Conservation (phyloP, 2,113 vertebrate genomes). For the Calyptommatus sinebrachiatus region DNA sequence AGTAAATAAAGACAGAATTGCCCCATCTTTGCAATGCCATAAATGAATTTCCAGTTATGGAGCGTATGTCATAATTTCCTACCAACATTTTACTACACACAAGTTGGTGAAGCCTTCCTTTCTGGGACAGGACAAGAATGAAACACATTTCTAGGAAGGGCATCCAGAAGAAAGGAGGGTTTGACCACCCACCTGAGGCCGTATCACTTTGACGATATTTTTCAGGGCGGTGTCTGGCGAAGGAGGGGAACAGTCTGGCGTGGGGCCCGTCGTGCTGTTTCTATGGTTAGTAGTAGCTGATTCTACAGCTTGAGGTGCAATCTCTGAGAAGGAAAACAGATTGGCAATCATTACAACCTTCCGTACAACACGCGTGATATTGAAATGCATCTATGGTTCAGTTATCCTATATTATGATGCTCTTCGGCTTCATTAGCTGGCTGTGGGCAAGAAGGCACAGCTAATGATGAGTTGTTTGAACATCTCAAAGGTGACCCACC, state of each 20-base stretch:
- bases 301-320: slow-evolving; percentile 83
- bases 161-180: slow-evolving; percentile 19
- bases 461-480: too few relatives aligned
- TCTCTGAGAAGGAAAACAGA: slow-evolving; percentile 83
- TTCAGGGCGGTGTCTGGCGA: slow-evolving; percentile 96
- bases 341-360: slow-evolving; percentile 55
- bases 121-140: not conserved
- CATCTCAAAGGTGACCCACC: too few relatives aligned
- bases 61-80: slow-evolving; percentile 11
- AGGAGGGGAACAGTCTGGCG: slow-evolving; percentile 97
- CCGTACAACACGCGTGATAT: slow-evolving; percentile 42
- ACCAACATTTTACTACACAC: slow-evolving; percentile 12
- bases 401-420: slow-evolving; percentile 16
- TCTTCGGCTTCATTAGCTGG: not conserved
- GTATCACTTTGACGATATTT: slow-evolving; percentile 97
- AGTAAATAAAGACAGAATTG: too few relatives aligned
- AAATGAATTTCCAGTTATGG: not conserved
- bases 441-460: too few relatives aligned
- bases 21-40: too few relatives aligned
- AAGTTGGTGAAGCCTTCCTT: not conserved
- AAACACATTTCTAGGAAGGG: not conserved
- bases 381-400: slow-evolving; percentile 34
- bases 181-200: slow-evolving; percentile 87
- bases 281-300: slow-evolving; percentile 90
- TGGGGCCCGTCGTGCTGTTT: slow-evolving; percentile 90